phyloP scores from a whole-genome alignment of 2,797 vertebrate species.

The Ambastaia sidthimunki region DNA sequence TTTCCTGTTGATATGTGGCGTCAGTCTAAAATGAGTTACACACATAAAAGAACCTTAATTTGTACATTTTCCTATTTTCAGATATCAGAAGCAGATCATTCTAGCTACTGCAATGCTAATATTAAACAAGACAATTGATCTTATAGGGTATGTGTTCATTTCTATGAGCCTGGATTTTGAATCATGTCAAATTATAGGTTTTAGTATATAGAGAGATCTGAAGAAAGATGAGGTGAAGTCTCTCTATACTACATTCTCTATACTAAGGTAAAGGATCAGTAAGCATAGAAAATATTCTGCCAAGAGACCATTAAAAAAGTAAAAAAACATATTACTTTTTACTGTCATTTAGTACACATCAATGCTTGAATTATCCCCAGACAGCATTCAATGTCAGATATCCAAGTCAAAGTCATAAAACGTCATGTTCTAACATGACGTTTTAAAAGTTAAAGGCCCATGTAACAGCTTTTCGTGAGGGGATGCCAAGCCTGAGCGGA shows the following conservation, averaged over 20 bases:
- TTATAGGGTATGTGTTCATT: not conserved
- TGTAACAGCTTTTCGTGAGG: slow-evolving; percentile 46
- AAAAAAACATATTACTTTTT: slow-evolving; percentile 28
- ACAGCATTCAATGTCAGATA: slow-evolving; percentile 47
- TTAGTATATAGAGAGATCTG: too few species aligned
- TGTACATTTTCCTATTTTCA: not conserved
- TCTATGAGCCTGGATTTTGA: not conserved
- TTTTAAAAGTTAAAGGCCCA: slow-evolving; percentile 53
- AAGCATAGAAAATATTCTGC: not conserved
- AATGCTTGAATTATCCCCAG: slow-evolving; percentile 41
- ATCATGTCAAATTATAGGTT: too few species aligned
- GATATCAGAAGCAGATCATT: slow-evolving; percentile 3
- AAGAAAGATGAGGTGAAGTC: too few species aligned
- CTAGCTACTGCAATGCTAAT: not conserved
- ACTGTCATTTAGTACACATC: slow-evolving; percentile 39
- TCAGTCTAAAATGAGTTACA: slow-evolving; percentile 12
- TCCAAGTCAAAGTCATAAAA: slow-evolving; percentile 51
- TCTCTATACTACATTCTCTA: too few species aligned
- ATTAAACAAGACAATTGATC: not conserved
- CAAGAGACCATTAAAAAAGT: not conserved
- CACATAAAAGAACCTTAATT: slow-evolving; percentile 18
- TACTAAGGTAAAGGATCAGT: not conserved
- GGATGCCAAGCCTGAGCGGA: slow-evolving; percentile 34
- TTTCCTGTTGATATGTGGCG: slow-evolving; percentile 38
- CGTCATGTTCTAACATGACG: slow-evolving; percentile 45